Percentiles rank a stretch among this genome's conserved stretches.
phyloP scores from a whole-genome alignment of 2,797 vertebrate species.

The Natrix natrix region DNA sequence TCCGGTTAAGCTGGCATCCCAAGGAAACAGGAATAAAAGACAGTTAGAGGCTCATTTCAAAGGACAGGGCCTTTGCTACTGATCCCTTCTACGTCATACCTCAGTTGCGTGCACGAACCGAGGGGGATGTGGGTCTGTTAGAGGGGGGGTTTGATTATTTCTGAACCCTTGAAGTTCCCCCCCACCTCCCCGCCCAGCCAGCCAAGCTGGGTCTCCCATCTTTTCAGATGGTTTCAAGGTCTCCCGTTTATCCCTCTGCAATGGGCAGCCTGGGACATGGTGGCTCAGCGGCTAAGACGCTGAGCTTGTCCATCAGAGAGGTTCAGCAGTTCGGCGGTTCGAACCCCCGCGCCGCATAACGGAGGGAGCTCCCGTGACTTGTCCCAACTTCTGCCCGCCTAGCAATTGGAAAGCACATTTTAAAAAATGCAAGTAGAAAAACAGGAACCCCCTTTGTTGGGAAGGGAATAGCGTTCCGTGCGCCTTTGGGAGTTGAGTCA shows the following conservation, averaged over 20 bases:
- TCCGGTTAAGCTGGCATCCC: neutral
- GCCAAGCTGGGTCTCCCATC: neutral
- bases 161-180: neutral
- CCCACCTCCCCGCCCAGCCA: neutral
- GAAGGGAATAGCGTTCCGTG: no score
- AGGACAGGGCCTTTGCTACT: neutral
- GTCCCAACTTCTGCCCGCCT: no score
- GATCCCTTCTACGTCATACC: neutral
- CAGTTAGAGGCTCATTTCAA: neutral
- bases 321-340: no score
- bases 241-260: neutral
- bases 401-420: no score
- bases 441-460: no score
- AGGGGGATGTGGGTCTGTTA: neutral
- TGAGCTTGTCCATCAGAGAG: no score
- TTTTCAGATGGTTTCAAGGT: neutral
- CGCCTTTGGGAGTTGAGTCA: no score
- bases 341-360: no score
- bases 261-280: no score
- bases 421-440: no score
- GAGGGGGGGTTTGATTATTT: neutral
- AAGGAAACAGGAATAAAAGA: neutral
- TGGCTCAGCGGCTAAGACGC: no score
- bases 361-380: no score
- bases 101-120: neutral